Evolutionary conservation across 2,113 vertebrate species (phyloP).

Genomic region (Bolborhynchus lineola): DNA sequence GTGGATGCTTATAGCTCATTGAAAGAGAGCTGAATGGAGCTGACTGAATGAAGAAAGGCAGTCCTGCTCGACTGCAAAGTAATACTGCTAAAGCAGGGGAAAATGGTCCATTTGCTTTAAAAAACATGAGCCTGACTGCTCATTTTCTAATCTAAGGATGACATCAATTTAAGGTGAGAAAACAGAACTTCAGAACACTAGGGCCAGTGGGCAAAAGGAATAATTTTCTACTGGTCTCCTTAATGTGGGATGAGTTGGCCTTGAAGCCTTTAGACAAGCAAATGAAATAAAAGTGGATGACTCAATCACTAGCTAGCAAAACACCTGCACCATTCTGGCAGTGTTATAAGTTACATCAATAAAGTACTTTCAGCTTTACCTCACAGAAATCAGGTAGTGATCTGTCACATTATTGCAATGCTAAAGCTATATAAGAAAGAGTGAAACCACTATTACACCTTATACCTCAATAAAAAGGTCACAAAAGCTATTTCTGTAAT

Average conservation of each 20-base stretch:
- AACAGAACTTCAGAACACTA: background rate
- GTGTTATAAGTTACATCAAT: background rate
- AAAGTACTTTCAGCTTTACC: background rate
- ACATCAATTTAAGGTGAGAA: background rate
- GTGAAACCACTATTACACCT: background rate
- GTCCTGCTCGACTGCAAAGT: background rate
- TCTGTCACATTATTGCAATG: background rate
- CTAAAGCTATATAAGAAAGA: background rate
- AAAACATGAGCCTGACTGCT: background rate
- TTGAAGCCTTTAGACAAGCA: background rate
- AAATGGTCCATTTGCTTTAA: background rate
- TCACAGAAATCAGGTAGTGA: background rate
- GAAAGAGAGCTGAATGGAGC: background rate
- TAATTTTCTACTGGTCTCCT: background rate
- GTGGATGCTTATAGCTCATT: rapidly evolving
- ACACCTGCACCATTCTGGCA: background rate
- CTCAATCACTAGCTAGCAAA: background rate
- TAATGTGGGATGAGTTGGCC: background rate
- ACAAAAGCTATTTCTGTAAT: background rate
- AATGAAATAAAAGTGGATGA: background rate
- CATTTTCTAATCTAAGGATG: background rate
- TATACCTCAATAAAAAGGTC: background rate
- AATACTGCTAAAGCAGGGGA: background rate
- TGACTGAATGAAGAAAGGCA: background rate
- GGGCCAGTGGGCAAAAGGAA: background rate